Percentiles rank a stretch among this genome's conserved stretches.
Evolutionary conservation across 30 jellyfish, hydroid and myxozoan species (phyloP).

Genomic region (Chironex yamaguchii): DNA sequence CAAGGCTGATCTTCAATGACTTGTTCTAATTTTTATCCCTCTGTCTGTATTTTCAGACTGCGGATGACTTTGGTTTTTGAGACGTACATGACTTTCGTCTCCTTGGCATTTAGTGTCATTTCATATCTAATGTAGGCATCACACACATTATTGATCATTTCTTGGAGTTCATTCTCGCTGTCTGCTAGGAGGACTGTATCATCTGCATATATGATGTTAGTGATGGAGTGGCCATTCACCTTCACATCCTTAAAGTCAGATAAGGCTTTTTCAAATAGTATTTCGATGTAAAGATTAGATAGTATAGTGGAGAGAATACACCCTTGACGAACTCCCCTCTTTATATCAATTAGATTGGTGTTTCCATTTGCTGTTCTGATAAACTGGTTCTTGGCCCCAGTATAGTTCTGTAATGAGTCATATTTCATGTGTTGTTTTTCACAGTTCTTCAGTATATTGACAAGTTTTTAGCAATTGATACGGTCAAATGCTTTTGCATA

Average conservation of each 20-base stretch:
- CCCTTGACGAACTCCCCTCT: slow-evolving; percentile 56
- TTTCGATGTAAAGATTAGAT: slow-evolving; percentile 31
- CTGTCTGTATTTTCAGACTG: too few relatives aligned
- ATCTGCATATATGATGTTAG: slow-evolving; percentile 31
- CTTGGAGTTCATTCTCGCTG: too few relatives aligned
- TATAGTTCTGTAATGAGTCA: slow-evolving; percentile 40
- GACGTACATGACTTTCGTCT: too few relatives aligned
- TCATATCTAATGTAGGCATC: too few relatives aligned
- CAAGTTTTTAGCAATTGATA: slow-evolving; percentile 18
- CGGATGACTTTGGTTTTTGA: too few relatives aligned
- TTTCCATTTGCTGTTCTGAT: slow-evolving; percentile 9
- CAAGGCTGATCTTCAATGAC: too few relatives aligned
- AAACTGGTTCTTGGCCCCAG: slow-evolving; percentile 46
- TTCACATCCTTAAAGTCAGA: slow-evolving; percentile 2
- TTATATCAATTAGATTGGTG: neutral
- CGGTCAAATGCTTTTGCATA: slow-evolving; percentile 58
- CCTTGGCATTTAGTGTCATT: too few relatives aligned
- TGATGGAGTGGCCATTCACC: slow-evolving; percentile 4
- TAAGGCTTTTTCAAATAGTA: slow-evolving; percentile 19
- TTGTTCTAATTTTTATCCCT: too few relatives aligned
- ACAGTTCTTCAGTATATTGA: slow-evolving; percentile 1
- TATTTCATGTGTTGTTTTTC: slow-evolving; percentile 13
- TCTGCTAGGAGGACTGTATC: too few relatives aligned
- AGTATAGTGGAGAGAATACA: slow-evolving; percentile 48
- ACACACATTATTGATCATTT: too few relatives aligned